Evolutionary conservation across 2,797 vertebrate species (phyloP).

Genomic region (Anguilla obscura): DNA sequence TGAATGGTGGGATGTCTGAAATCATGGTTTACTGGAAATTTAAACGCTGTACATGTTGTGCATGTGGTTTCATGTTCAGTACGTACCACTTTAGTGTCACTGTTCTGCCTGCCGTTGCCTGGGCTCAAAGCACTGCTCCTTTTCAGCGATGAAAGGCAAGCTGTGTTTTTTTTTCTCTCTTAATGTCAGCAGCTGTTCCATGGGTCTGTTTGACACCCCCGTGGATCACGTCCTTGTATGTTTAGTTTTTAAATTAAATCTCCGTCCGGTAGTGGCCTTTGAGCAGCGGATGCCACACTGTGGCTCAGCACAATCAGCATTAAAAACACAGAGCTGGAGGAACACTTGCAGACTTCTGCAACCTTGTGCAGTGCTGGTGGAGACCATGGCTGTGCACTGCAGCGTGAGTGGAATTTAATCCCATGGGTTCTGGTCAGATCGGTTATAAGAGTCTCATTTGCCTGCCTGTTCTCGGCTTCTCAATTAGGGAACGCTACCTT

Average conservation of each 20-base stretch:
- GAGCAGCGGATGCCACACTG: background rate
- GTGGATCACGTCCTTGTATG: background rate
- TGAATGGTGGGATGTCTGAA: background rate
- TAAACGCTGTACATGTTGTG: background rate
- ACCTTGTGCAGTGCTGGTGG: background rate
- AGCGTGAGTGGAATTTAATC: background rate
- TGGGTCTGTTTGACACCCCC: background rate
- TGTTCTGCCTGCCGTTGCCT: background rate
- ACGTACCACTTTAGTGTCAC: background rate
- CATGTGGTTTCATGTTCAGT: background rate
- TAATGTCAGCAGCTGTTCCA: background rate
- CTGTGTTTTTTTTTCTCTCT: background rate
- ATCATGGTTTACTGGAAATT: background rate
- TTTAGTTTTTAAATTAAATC: conserved; percentile 19
- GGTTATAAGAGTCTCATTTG: background rate
- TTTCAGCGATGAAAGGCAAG: background rate
- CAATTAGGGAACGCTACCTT: conserved; percentile 1
- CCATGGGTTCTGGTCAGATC: background rate
- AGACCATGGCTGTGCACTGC: background rate
- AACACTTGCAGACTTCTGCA: background rate
- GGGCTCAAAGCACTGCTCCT: background rate
- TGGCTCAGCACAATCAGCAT: background rate
- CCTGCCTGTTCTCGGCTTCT: background rate
- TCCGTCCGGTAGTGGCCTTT: background rate
- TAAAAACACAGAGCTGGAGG: background rate